Evolutionary conservation across 92 coral and sea anemone species (phyloP), one percentile per base, ranked within the genome.

Genomic region (Palythoa grandis): DNA sequence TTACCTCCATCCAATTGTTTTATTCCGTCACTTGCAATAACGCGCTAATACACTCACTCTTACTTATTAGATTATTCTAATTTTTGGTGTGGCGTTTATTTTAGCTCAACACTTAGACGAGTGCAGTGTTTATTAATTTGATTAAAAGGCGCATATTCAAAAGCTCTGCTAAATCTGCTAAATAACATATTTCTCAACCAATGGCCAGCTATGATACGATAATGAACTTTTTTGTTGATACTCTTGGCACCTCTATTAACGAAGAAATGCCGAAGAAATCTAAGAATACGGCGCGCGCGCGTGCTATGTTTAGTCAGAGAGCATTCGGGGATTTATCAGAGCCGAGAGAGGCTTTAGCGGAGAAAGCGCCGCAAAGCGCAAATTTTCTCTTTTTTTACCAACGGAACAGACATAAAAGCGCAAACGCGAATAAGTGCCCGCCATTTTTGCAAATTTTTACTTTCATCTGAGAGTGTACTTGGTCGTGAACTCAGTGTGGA

Each of bases 381-480:
- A n/a, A 24, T 63, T 20, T 63, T 63, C 29, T 63, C 2, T 63
- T 12, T 63, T 63, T 63, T 63, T 19, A 63, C 17, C 25, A 19
- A 63, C 17, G n/a, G 35, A 63, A 23, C 69, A 63, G 29, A 63
- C 17, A 19, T 23, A 63, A 63, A 63, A 63, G 69, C 19, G 29
- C 25, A 63, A 63, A 23, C 24, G 69, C 35, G 69, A 76, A 79
- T 70, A 80, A 87, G 86, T 68, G 86, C 38, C 20, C 79, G 72
- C 47, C 90, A 79, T 79, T 87, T 87, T 70, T 69, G 54, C 54
- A 39, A 58, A 22, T 79, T 79, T 71, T 76, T 87, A n/a, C 25
- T 87, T 35, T 77, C 82, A 70, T 79, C 86, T 66, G 86, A 87
- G 61, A 29, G 43, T 72, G 86, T 86, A 60, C 71, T 67, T 14